Percentiles rank a stretch among this genome's conserved stretches.
Evolutionary conservation across 1,140 invertebrate species (phyloP).

Genomic region (Solen grandis): DNA sequence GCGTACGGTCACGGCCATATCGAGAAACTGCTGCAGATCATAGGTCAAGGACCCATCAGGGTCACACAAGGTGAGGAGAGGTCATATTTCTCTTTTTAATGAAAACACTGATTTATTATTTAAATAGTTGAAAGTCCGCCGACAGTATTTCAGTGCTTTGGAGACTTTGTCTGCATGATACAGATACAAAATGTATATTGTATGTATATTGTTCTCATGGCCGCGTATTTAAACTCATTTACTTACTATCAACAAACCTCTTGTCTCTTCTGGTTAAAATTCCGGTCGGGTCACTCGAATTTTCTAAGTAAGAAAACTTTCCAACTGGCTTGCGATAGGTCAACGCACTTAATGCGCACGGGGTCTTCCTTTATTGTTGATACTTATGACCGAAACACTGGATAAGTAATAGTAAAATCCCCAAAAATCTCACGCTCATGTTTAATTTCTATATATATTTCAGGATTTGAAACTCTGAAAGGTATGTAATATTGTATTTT

Average conservation of each 20-base stretch:
- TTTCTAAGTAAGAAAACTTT: too few relatives aligned
- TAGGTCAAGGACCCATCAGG: conserved; percentile 6
- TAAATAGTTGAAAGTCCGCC: not conserved
- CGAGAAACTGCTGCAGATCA: conserved; percentile 45
- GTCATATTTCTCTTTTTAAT: not conserved
- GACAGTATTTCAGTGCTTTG: not conserved
- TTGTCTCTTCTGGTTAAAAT: not conserved
- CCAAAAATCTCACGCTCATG: not conserved
- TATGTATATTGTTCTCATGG: not conserved
- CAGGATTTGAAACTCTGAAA: not conserved
- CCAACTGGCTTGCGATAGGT: too few relatives aligned
- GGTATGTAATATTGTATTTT: too few relatives aligned
- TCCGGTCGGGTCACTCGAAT: too few relatives aligned
- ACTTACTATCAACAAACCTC: not conserved
- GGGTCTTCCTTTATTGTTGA: not conserved
- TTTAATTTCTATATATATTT: not conserved
- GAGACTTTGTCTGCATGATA: not conserved
- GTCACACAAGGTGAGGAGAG: conserved; percentile 23
- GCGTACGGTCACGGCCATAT: conserved; percentile 77
- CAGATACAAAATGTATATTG: not conserved
- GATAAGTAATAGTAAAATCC: not conserved
- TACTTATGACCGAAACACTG: not conserved
- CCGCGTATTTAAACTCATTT: not conserved
- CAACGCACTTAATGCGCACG: not conserved
- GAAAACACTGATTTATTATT: not conserved